Conservation (phyloP, 2,113 vertebrate genomes). For the Trachemys scripta region DNA sequence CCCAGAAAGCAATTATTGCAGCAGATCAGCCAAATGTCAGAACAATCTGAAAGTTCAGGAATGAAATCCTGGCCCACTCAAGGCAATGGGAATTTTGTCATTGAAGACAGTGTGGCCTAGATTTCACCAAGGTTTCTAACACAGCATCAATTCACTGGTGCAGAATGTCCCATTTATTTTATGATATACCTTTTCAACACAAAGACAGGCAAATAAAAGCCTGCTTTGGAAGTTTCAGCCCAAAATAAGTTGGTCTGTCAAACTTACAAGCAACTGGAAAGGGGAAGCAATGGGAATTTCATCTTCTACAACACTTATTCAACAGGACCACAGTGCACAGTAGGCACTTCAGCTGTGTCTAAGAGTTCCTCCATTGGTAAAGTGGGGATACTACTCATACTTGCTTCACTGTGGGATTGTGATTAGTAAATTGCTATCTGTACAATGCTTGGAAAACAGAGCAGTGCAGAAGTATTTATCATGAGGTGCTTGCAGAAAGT, state of each 20-base stretch:
- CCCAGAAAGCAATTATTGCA: not conserved
- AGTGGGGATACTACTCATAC: not conserved
- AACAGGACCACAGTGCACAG: not conserved
- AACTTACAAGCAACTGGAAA: not conserved
- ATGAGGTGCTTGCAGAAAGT: not conserved
- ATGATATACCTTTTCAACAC: not conserved
- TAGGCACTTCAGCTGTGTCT: not conserved
- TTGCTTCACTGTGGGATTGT: not conserved
- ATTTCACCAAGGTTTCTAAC: not conserved
- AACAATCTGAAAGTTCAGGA: not conserved
- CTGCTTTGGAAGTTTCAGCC: not conserved
- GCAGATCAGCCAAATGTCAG: not conserved
- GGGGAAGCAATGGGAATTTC: not conserved
- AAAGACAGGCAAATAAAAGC: not conserved
- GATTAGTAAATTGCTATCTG: not conserved
- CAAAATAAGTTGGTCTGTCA: not conserved
- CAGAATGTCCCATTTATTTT: not conserved
- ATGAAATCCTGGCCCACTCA: not conserved
- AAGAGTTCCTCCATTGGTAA: not conserved
- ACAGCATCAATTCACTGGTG: not conserved
- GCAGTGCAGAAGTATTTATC: not conserved
- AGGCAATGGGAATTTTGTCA: accelerated
- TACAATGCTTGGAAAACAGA: accelerated
- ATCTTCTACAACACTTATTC: not conserved
- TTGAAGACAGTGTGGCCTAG: not conserved